Evolutionary conservation across 2,797 vertebrate genomes (phyloP).

Genomic region (Pyrocephalus nanus): DNA sequence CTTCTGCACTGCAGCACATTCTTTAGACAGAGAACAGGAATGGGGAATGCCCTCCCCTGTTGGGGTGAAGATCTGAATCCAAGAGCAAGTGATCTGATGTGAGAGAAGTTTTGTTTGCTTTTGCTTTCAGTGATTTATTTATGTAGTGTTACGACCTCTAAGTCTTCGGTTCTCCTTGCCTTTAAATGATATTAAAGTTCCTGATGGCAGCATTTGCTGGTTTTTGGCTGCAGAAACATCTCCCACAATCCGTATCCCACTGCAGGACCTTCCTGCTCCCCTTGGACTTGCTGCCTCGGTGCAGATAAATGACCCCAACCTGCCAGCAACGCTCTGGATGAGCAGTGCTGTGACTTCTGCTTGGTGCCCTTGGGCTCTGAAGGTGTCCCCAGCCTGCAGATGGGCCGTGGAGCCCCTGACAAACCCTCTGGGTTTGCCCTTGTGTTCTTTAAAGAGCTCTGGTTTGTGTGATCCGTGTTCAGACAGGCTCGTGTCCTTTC

Average conservation of each 20-base stretch:
- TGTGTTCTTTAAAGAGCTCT: background rate
- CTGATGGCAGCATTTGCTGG: background rate
- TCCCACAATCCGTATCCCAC: background rate
- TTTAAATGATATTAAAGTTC: background rate
- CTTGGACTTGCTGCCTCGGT: background rate
- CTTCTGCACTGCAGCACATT: background rate
- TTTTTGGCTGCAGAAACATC: background rate
- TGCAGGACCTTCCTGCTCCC: background rate
- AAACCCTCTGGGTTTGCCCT: background rate
- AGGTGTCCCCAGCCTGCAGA: background rate
- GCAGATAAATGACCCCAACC: background rate
- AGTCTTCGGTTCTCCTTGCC: background rate
- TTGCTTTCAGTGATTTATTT: background rate
- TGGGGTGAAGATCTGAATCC: background rate
- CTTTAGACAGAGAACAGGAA: background rate
- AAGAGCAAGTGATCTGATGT: background rate
- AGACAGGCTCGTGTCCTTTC: background rate
- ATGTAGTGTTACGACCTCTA: rapidly evolving
- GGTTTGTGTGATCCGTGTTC: background rate
- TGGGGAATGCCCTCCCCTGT: background rate
- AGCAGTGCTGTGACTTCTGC: background rate
- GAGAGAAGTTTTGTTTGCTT: background rate
- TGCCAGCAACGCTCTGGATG: background rate
- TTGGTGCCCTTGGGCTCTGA: background rate
- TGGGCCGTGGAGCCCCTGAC: rapidly evolving